Percentiles rank a stretch among this genome's conserved stretches.
These are phyloP conservation scores for Notodonta dromedarius DNA, from an alignment of 2,888 invertebrate genomes.

Conservation along the genomic window DNA sequence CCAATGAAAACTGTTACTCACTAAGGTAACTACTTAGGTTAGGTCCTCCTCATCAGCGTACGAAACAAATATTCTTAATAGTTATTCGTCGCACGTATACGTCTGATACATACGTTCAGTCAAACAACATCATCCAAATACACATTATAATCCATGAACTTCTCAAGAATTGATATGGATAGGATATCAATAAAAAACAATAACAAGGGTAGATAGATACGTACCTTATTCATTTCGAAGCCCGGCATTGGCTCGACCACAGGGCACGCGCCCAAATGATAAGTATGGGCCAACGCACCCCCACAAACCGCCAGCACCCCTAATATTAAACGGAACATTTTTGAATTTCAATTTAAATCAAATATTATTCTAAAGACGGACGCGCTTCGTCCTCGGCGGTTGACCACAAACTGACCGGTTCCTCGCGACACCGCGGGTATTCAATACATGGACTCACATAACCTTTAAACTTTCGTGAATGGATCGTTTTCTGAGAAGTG, in stretches of 20 bases:
- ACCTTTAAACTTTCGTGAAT: constrained; percentile 30
- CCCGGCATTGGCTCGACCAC: constrained; percentile 88
- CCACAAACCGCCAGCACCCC: constrained; percentile 58
- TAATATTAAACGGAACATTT: constrained; percentile 51
- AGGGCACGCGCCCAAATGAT: constrained; percentile 90
- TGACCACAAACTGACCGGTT: constrained; percentile 23
- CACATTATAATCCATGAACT: not conserved
- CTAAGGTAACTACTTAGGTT: too few species aligned
- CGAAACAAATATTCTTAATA: too few species aligned
- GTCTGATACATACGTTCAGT: not conserved
- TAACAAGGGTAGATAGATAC: constrained; percentile 1
- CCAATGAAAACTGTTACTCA: too few species aligned
- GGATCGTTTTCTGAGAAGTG: constrained; percentile 30
- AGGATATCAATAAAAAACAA: constrained; percentile 4
- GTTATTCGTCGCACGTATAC: too few species aligned
- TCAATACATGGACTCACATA: constrained; percentile 19
- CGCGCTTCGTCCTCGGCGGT: constrained; percentile 14
- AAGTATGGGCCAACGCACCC: constrained; percentile 83
- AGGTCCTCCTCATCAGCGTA: too few species aligned
- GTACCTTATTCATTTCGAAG: constrained; percentile 90
- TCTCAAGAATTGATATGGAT: too few species aligned
- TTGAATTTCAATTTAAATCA: not conserved
- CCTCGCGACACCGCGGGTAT: constrained; percentile 11
- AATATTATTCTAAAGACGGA: not conserved
- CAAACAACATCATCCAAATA: not conserved